Base-by-base conservation (phyloP, 2,797 vertebrate genomes). In the Spinibarbus caldwelli region DNA sequence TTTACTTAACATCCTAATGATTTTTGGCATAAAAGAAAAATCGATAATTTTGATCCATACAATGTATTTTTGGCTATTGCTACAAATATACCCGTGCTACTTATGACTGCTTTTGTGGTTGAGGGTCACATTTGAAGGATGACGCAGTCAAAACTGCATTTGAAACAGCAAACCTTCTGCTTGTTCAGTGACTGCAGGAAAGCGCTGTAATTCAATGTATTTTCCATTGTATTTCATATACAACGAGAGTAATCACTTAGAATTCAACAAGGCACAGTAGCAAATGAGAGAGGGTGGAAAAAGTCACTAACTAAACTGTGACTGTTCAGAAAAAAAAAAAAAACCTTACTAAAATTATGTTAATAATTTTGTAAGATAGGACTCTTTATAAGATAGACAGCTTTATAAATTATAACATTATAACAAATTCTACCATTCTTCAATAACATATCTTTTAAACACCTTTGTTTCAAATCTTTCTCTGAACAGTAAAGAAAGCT, bases 401-500 rank as follows among this genome's bases (percentile, higher is more conserved):
- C 66, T 76, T 76, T 26, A 41, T 26, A 57, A 26, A 54, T 26
- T 9, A 23, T n/a, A 41, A 62, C 36, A 57, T 54, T 23, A 54
- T 54, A 54, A 54, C 9, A 57, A 26, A 17, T 41, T 3, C 15
- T 11, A 43, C 21, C 38, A 62, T 11, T 62, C n/a, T 21, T 64
- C 15, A 59, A 21, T 59, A 41, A 6, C 38, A 9, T 45, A 47
- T 23, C 29, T 67, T 36, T 80, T 15, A 21, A 49, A 49, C 9
- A 31, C 15, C 45, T 21, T 21, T 7, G 10, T 34, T 45, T 76
- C 31, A 21, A 45, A 41, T 21, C 23, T 66, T 21, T 3, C 34
- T 71, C 34, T 80, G 7, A 71, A 62, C 41, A 71, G 15, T 52
- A 54, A 87, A 29, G 86, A 59, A 1, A 84, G 7, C 26, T 66